Conservation (phyloP, 2,888 invertebrate genomes). For the Cantharis rustica region DNA sequence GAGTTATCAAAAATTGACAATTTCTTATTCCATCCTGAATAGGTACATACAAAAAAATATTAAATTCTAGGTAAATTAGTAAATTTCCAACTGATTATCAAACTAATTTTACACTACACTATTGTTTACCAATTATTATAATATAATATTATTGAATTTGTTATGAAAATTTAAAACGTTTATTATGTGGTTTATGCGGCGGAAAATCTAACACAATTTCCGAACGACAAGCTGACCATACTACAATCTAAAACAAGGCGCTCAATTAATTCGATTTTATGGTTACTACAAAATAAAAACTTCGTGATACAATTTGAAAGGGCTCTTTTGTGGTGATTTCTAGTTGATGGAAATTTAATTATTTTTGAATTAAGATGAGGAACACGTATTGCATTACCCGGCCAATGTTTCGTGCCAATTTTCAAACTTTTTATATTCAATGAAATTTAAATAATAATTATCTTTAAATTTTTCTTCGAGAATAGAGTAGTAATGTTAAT, state of each 20-base stretch:
- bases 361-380: not conserved
- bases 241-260: not conserved
- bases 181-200: not conserved
- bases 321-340: not conserved
- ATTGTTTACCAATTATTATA: not conserved
- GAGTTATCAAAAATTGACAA: too few relatives aligned
- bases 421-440: not conserved
- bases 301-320: not conserved
- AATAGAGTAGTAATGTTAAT: too few relatives aligned
- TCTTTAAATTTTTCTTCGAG: not conserved
- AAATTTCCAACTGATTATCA: too few relatives aligned
- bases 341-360: not conserved
- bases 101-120: not conserved
- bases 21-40: too few relatives aligned
- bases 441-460: not conserved
- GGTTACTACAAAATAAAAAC: not conserved
- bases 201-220: not conserved
- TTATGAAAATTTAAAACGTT: not conserved
- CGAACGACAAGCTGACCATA: not conserved
- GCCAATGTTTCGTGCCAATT: not conserved
- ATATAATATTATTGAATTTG: not conserved
- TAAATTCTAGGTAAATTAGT: too few relatives aligned
- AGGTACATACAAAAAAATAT: too few relatives aligned
- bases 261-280: not conserved
- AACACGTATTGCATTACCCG: not conserved